These are phyloP conservation scores for Halcyon leucocephala DNA, from an alignment of 2,797 vertebrate species.

Conservation along the genomic window DNA sequence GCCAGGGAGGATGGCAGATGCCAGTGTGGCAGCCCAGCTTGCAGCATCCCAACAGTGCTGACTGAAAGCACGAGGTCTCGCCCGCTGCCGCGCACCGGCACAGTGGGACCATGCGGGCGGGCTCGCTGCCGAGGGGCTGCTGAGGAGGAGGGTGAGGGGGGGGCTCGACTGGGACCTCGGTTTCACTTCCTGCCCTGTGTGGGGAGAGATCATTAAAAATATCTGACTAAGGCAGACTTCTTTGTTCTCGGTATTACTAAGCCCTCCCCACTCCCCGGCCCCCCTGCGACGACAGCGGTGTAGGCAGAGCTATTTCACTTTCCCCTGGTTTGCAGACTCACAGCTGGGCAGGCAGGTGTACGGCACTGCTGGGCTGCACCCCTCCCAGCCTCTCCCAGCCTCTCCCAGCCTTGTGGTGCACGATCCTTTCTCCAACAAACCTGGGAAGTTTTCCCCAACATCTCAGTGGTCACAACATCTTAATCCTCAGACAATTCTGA, in stretches of 20 bases:
- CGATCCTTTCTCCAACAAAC: neutral
- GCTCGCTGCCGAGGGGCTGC: neutral
- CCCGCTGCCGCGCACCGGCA: rapidly evolving
- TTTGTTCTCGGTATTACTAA: slow-evolving; percentile 79
- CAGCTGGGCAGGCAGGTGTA: slow-evolving; percentile 67
- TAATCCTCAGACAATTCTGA: neutral
- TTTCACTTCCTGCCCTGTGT: slow-evolving; percentile 82
- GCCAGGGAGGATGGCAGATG: rapidly evolving
- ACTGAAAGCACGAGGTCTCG: neutral
- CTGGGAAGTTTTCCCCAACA: neutral
- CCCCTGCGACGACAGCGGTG: neutral
- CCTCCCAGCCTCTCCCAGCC: neutral
- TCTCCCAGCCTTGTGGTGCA: neutral
- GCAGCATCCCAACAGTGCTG: rapidly evolving
- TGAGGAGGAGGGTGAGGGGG: neutral
- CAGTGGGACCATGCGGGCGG: neutral
- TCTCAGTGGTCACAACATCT: neutral
- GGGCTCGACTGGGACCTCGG: slow-evolving; percentile 61
- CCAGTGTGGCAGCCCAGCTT: neutral
- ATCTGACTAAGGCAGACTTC: slow-evolving; percentile 80
- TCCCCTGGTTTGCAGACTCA: slow-evolving; percentile 54
- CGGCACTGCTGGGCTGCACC: neutral
- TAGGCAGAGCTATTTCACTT: slow-evolving; percentile 72
- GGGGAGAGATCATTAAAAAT: slow-evolving; percentile 79
- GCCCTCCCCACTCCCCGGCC: neutral